Evolutionary conservation across 2,888 invertebrate genomes (phyloP), one percentile per base, ranked within the genome.

Genomic region (Isoperla grammatica): DNA sequence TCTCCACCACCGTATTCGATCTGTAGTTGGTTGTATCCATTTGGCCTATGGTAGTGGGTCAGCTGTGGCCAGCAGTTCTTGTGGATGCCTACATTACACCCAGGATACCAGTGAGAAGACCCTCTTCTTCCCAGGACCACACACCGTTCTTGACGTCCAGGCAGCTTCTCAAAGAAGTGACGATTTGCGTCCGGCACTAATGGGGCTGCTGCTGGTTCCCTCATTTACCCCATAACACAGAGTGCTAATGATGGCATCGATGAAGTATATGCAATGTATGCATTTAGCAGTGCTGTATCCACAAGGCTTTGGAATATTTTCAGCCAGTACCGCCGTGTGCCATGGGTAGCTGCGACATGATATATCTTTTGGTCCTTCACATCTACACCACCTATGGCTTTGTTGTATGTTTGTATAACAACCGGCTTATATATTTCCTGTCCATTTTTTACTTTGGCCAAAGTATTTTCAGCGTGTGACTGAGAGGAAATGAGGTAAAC

Each of bases 331-430:
- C 43, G 42, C 29, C 42, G 29, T 4, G 29, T 29, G 29, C 5
- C 29, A 8, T 29, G 29, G 29, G 4, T 29, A 29, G 29, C 29
- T 6, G 29, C 29, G 8, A 29, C 29, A 29, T 29, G 46, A 11
- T 57, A 45, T 11, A 46, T 22, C 35, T 57, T 57, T 15, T 57
- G 57, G 23, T 57, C 57, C 17, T 57, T 57, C 4, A 46, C 9
- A 23, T 48, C 57, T 11, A 57, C 57, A 11, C 57, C 57, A 17
- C 46, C 57, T 46, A 57, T 57, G 2, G 29, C 46, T 19, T 35
- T 46, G 29, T 29, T 29, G 29, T 29, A 29, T 29, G 29, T 29
- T 8, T 29, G 29, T 29, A 29, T 29, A 29, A 29, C 29, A 6
- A 29, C 29, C 29, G 29, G 29, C 29, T 29, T 29, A 29, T 6